These are phyloP conservation scores for Pocillopora grandis DNA, from an alignment of 92 coral and sea anemone genomes.

Conservation along the genomic window DNA sequence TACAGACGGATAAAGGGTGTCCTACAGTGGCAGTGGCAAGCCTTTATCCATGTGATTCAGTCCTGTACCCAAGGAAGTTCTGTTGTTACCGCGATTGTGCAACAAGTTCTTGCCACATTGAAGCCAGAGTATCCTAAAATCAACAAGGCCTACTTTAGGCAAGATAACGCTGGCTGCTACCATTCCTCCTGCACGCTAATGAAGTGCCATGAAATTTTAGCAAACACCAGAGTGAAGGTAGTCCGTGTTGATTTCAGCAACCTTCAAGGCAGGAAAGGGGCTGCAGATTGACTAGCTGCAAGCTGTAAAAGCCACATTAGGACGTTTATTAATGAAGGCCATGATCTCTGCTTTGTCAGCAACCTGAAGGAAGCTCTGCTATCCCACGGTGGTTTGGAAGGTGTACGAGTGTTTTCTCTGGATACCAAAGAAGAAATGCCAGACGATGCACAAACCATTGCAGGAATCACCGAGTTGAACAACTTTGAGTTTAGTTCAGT, in stretches of 20 bases:
- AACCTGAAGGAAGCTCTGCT: conserved; percentile 34
- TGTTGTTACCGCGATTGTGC: conserved; percentile 26
- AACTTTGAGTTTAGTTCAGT: conserved; percentile 40
- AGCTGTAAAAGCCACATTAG: conserved; percentile 8
- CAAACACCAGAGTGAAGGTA: neutral
- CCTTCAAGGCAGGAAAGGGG: neutral
- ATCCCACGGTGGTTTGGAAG: conserved; percentile 48
- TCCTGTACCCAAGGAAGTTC: conserved; percentile 43
- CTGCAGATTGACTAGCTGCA: conserved; percentile 16
- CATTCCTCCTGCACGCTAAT: conserved; percentile 11
- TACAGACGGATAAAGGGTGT: conserved; percentile 29
- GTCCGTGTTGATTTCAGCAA: neutral
- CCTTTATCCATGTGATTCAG: conserved; percentile 38
- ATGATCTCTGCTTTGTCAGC: neutral
- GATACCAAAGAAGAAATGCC: conserved; percentile 40
- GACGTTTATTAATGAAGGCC: conserved; percentile 26
- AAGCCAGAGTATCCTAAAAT: conserved; percentile 33
- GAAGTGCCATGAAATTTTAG: no score
- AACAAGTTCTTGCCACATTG: conserved; percentile 32
- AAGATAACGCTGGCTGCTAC: conserved; percentile 53
- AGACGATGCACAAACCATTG: conserved; percentile 24
- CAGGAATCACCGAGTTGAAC: conserved; percentile 25
- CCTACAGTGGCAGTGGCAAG: conserved; percentile 48
- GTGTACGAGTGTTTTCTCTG: conserved; percentile 47
- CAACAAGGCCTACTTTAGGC: conserved; percentile 24